Conservation (phyloP, 2,113 vertebrate species). For the Corythornis cristatus region DNA sequence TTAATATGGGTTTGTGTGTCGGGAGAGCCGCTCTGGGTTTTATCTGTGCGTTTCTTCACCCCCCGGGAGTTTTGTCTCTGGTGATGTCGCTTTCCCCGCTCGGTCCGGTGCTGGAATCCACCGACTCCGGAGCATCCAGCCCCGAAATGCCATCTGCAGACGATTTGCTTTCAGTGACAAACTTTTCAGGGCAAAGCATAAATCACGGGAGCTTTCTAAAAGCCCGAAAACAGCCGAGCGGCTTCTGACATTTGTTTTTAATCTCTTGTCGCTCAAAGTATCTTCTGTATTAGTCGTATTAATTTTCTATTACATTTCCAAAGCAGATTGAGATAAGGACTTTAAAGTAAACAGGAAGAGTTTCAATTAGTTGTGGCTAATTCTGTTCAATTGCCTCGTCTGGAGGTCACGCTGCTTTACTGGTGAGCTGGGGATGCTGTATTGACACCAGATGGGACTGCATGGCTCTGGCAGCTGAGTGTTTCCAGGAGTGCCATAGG, state of each 20-base stretch:
- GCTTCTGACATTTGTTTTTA: slow-evolving; percentile 30
- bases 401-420: slow-evolving; percentile 75
- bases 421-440: slow-evolving; percentile 71
- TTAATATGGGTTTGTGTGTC: rapidly evolving
- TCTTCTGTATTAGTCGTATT: slow-evolving; percentile 51
- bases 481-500: slow-evolving; percentile 11
- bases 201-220: not conserved
- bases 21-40: not conserved
- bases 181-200: not conserved
- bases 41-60: rapidly evolving
- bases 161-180: not conserved
- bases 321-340: slow-evolving; percentile 72
- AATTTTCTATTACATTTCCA: slow-evolving; percentile 68
- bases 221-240: not conserved
- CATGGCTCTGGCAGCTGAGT: slow-evolving; percentile 36
- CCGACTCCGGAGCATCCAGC: no score
- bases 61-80: rapidly evolving
- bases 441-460: slow-evolving; percentile 76
- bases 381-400: slow-evolving; percentile 81
- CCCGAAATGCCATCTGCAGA: not conserved
- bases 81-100: not conserved
- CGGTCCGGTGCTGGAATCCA: rapidly evolving
- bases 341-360: slow-evolving; percentile 80
- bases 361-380: slow-evolving; percentile 87
- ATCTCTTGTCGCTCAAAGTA: slow-evolving; percentile 19